Evolutionary conservation across 2,797 vertebrate genomes (phyloP).

Genomic region (Crocidura indochinensis): DNA sequence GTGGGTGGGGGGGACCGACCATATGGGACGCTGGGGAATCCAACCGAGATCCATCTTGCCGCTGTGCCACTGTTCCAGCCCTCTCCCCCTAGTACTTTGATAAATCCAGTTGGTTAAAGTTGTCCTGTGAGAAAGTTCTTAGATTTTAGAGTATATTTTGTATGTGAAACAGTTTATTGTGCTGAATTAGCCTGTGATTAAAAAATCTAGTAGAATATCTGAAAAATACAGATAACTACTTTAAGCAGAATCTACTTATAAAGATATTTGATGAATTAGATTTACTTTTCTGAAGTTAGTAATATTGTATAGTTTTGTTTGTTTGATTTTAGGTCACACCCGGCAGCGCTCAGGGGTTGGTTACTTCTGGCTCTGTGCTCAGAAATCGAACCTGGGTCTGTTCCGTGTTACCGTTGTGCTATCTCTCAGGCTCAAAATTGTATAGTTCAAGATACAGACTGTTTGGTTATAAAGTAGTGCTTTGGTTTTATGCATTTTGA

Average conservation of each 20-base stretch:
- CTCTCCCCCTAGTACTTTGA: neutral
- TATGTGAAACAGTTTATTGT: constrained; percentile 64
- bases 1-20: too few species aligned
- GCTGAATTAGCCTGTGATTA: constrained; percentile 18
- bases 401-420: too few species aligned
- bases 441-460: constrained; percentile 13
- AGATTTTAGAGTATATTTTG: neutral
- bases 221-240: neutral
- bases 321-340: too few species aligned
- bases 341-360: too few species aligned
- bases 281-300: constrained; percentile 25
- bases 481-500: constrained; percentile 63
- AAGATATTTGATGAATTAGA: neutral
- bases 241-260: constrained; percentile 32
- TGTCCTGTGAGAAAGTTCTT: neutral
- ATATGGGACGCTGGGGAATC: too few species aligned
- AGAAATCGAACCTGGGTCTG: too few species aligned
- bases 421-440: neutral
- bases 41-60: too few species aligned
- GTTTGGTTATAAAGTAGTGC: constrained; percentile 36
- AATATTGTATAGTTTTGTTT: neutral
- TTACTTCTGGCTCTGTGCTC: too few species aligned
- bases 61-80: too few species aligned
- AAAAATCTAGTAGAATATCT: neutral
- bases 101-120: constrained; percentile 42